A percentile compares a stretch with the other conserved stretches of the same genome.
phyloP scores from a whole-genome alignment of 2,797 vertebrate genomes.

The Karalla daura region DNA sequence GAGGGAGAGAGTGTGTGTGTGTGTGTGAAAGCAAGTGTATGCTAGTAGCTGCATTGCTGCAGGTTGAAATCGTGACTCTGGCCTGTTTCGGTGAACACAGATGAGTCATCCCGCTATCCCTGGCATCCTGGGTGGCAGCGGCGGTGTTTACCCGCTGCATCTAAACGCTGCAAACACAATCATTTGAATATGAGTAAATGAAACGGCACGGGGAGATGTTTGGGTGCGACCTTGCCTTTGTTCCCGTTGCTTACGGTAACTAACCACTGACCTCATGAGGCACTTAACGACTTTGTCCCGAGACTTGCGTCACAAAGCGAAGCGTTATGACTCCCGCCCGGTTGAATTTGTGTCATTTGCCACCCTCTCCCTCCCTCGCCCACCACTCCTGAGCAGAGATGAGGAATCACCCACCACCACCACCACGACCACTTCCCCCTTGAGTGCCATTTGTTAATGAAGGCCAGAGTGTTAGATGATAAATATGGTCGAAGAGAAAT shows the following conservation, averaged over 20 bases:
- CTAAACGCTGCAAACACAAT: slow-evolving; percentile 23
- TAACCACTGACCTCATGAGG: slow-evolving; percentile 38
- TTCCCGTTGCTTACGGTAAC: slow-evolving; percentile 1
- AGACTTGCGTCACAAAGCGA: slow-evolving; percentile 49
- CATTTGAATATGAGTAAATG: slow-evolving; percentile 20
- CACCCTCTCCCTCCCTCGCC: slow-evolving; percentile 4
- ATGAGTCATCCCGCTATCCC: slow-evolving; percentile 45
- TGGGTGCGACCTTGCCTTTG: not conserved
- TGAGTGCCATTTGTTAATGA: slow-evolving; percentile 88
- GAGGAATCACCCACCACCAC: slow-evolving; percentile 72
- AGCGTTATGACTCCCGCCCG: slow-evolving; percentile 40
- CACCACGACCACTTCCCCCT: slow-evolving; percentile 64
- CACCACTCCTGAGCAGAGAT: slow-evolving; percentile 51
- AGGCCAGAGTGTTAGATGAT: slow-evolving; percentile 87
- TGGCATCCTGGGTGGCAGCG: slow-evolving; percentile 12
- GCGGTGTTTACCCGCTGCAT: not conserved
- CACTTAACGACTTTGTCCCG: slow-evolving; percentile 25
- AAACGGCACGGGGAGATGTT: not conserved
- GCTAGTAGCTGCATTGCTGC: slow-evolving; percentile 1
- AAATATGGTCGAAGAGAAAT: slow-evolving; percentile 86
- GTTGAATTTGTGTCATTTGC: slow-evolving; percentile 54
- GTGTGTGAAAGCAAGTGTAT: not conserved
- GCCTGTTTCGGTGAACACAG: slow-evolving; percentile 25
- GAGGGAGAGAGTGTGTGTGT: slow-evolving; percentile 4
- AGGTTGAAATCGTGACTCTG: slow-evolving; percentile 39